phyloP scores from a whole-genome alignment of 2,797 vertebrate species.

The Acrocephalus scirpaceus region DNA sequence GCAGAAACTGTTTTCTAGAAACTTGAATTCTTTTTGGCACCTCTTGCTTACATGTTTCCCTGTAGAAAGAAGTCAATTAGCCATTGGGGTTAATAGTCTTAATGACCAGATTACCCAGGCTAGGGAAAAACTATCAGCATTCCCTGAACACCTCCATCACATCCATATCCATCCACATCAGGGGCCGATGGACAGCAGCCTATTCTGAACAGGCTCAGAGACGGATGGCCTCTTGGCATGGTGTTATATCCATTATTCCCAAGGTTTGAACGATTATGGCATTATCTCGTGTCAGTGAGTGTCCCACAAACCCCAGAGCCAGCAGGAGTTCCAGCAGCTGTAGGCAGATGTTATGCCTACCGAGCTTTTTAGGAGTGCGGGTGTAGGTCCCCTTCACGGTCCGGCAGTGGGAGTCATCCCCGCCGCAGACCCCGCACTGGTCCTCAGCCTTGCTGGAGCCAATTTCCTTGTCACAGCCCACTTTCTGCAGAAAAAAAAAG shows the following conservation, averaged over 20 bases:
- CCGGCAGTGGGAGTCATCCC: conserved; percentile 95
- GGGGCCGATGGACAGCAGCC: neutral
- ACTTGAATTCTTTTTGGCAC: conserved; percentile 87
- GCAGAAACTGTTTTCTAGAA: conserved; percentile 91
- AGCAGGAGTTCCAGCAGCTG: neutral
- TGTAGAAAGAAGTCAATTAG: conserved; percentile 86
- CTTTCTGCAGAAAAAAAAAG: conserved; percentile 82
- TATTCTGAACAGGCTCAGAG: neutral
- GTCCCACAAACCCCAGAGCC: neutral
- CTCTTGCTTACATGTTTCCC: conserved; percentile 94
- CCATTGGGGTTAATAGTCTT: neutral
- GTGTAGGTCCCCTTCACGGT: conserved; percentile 95
- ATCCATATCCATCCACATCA: neutral
- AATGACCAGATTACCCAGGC: conserved; percentile 20
- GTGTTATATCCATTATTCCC: neutral
- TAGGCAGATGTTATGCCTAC: conserved; percentile 76
- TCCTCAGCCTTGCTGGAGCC: conserved; percentile 93
- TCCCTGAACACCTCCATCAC: neutral
- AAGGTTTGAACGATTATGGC: neutral
- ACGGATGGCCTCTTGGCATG: neutral
- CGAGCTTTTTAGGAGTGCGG: conserved; percentile 91
- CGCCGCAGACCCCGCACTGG: conserved; percentile 95
- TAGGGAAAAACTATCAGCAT: conserved; percentile 7
- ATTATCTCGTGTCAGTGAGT: rapidly evolving
- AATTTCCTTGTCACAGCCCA: conserved; percentile 95